Evolutionary conservation across 92 coral and sea anemone species (phyloP).

Genomic region (Zoanthus solanderi): DNA sequence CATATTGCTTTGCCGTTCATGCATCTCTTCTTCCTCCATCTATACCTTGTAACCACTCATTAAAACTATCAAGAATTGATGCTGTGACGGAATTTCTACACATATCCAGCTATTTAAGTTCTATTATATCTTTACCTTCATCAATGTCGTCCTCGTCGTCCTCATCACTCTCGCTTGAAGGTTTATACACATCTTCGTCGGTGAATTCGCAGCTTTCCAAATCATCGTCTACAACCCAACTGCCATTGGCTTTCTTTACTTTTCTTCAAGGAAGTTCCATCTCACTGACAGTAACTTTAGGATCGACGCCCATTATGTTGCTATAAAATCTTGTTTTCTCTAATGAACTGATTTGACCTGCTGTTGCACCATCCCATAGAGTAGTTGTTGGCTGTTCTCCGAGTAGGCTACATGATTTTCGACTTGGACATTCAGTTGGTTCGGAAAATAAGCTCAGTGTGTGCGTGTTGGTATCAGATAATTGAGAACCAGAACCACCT

Average conservation of each 20-base stretch:
- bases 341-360: too few species aligned
- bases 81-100: slow-evolving; percentile 43
- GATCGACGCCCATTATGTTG: slow-evolving; percentile 7
- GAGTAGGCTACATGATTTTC: not conserved
- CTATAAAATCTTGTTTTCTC: not conserved
- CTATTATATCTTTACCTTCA: not conserved
- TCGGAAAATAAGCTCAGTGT: slow-evolving; percentile 12
- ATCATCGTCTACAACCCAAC: slow-evolving; percentile 20
- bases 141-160: not conserved
- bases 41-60: slow-evolving; percentile 61
- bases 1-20: slow-evolving; percentile 54
- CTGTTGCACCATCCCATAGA: too few species aligned
- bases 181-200: slow-evolving; percentile 25
- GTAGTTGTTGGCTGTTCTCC: too few species aligned
- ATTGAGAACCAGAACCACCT: not conserved
- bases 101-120: not conserved
- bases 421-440: not conserved
- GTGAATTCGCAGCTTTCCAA: slow-evolving; percentile 33
- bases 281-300: slow-evolving; percentile 8
- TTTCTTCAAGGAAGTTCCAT: slow-evolving; percentile 29
- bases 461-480: not conserved
- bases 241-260: slow-evolving; percentile 11
- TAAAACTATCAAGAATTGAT: slow-evolving; percentile 34
- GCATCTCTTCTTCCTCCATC: slow-evolving; percentile 67
- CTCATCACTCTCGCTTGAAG: slow-evolving; percentile 21